Base-by-base conservation (phyloP, 1,140 invertebrate genomes). In the Bombus cullumanus region DNA sequence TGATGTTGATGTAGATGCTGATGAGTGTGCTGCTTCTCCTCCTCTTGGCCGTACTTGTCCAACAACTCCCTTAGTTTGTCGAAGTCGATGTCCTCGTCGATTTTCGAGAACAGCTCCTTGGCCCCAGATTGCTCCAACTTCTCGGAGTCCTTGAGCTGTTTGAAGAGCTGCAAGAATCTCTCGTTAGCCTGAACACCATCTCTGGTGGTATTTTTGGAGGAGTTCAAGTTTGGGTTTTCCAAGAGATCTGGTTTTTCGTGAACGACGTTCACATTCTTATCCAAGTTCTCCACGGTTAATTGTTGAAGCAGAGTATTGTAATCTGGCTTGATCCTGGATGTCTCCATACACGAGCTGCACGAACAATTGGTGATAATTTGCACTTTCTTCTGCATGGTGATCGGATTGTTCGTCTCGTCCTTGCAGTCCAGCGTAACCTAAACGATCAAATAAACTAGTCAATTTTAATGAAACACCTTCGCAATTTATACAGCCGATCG, bases 351-450 rank as follows among this genome's bases (percentile, higher is more conserved):
- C 0, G 96, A 96, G 74, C 95, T 95, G 92, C 97, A 97, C 25
- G 96, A 96, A 89, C 97, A 97, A 80, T 97, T 96, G 6, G 95
- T 96, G 41, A 97, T 97, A 59, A 97, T 96, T 92, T 97, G 96
- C 0, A 97, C 96, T 37, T 95, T 95, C 92, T 97, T 97, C 82
- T 96, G 95, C 89, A 97, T 95, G 6, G 94, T 95, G 76, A 95
- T 95, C 25, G 95, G 94, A 22, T 95, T 95, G 77, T 95, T 95
- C 5, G 95, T 94, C 37, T 96, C 96, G 59, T 96, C 96, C 47
- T 95, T 95, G 85, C 96, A 96, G 71, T 96, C 95, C 12, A 97
- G 90, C 8, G 95, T 96, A 0, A 97, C 96, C 96, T 97, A 92
- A 90, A 57, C 59, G 10, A 1, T 5, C 1, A 2, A 2, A 8